Conservation (phyloP, 64 coral and sea anemone species). For the Trachythela sp. region DNA sequence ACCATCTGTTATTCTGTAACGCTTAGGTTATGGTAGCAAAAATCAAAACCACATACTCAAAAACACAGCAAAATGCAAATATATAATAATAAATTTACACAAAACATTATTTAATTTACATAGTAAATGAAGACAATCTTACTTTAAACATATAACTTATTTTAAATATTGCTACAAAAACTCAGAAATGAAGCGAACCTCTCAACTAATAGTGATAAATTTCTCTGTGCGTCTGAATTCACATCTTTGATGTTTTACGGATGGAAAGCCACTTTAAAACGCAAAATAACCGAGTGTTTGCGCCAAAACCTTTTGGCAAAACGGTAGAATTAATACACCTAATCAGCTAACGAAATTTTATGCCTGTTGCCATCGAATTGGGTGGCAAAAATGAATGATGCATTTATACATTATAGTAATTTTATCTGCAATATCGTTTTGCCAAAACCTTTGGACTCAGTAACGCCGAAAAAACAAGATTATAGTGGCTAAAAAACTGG, state of each 20-base stretch:
- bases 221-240: neutral
- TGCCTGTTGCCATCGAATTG: too few species aligned
- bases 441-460: neutral
- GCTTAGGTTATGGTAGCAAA: too few species aligned
- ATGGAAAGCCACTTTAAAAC: neutral
- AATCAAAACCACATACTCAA: neutral
- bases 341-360: too few species aligned
- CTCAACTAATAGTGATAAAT: neutral
- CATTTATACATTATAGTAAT: too few species aligned
- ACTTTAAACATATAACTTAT: slow-evolving; percentile 8
- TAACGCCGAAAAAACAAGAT: neutral
- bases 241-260: slow-evolving; percentile 6
- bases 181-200: neutral
- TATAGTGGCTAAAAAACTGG: neutral
- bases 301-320: neutral
- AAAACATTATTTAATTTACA: neutral
- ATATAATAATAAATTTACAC: neutral
- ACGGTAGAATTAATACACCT: too few species aligned
- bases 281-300: neutral
- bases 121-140: slow-evolving; percentile 11
- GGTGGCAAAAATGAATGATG: too few species aligned
- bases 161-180: slow-evolving; percentile 29
- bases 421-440: neutral
- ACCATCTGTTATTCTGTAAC: too few species aligned
- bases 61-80: neutral